Base-by-base conservation (phyloP, 2,888 invertebrate genomes). In the Tipula helvola region DNA sequence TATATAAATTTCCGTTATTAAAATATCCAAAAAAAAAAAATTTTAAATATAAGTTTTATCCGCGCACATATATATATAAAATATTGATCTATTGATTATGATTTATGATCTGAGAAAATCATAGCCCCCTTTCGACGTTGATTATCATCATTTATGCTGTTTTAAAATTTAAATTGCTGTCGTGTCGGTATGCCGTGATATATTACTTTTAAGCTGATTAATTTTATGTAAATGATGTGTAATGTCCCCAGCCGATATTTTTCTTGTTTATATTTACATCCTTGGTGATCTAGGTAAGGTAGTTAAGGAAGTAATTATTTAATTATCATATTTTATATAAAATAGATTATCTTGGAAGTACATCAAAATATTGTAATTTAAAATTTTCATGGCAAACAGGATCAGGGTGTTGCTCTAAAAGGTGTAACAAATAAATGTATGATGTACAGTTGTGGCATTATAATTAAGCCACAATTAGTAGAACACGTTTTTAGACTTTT, bases 101-200 rank as follows among this genome's bases (percentile, higher is more conserved):
- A 71, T 71, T 71, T 71, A 71, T 71, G 71, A 71, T 71, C 71
- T 71, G 71, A 71, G 71, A 71, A 71, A 71, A 71, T 71, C 71
- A 71, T 28, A 71, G 71, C 5, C 71, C 71, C 28, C 7, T 71
- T 28, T 28, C 71, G 71, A 71, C 71, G 71, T 71, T 71, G 28
- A 71, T 71, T 71, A 71, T 71, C 71, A 71, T 71, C 71, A 71
- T 71, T 71, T 71, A 71, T 28, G 71, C 5, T 71, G 10, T 28
- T 28, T 52, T 5, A n/a, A 71, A 28, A 71, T 18, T 28, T 71
- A 28, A 71, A 12, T 71, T 18, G 28, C 2, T 71, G 71, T 71
- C 71, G 10, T 71, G 71, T 71, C 71, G 28, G 3, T 28, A 28
- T 0, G 7, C 0, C 10, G 4, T 71, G 28, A 71, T 71, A 12